Base-by-base conservation (phyloP, 2,888 invertebrate species). In the Tryphoninae sp. region DNA sequence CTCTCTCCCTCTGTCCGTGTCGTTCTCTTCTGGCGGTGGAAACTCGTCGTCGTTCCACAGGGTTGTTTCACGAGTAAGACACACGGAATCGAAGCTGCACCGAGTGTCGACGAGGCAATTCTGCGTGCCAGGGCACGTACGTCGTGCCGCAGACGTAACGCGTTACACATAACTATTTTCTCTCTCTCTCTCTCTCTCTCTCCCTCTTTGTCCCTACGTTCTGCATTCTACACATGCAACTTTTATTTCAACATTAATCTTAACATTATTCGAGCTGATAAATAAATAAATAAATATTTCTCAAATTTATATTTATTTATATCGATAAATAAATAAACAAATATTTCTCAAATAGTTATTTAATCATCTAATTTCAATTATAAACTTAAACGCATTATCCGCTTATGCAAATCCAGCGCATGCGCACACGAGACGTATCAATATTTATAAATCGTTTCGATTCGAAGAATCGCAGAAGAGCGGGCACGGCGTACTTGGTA, bases 391-490 rank as follows among this genome's bases (percentile, higher is more conserved):
- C 33, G 3, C 13, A 1, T 11, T 45, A 45, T 7, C 11, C 45
- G 45, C 13, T 45, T 45, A 9, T 45, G 4, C 6, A 33, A 4
- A 33, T 33, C 7, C 6, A 6, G 1, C 6, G 8, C 19, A 13
- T 6, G 19, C 9, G n/a, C 26, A 6, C n/a, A 61, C 49, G 22
- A 40, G 11, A 51, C 2, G 7, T 58, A 19, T 73, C 22, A 74
- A 74, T 78, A 81, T 78, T 81, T 81, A 74, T 65, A 74, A 49
- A 62, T 42, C 58, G 59, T 33, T 26, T 40, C 49, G 45, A 49
- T 55, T 40, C 65, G 51, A 55, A 42, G 58, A 78, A 81, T 78
- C 23, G 23, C 51, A 64, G 26, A 26, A 26, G 26, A 26, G 26
- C 26, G 26, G 3, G 33, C 49, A 49, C 69, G 68, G 40, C 23